Percentiles rank a stretch among this genome's conserved stretches.
Conservation (phyloP, 2,797 vertebrate species). For the Phoebastria nigripes region DNA sequence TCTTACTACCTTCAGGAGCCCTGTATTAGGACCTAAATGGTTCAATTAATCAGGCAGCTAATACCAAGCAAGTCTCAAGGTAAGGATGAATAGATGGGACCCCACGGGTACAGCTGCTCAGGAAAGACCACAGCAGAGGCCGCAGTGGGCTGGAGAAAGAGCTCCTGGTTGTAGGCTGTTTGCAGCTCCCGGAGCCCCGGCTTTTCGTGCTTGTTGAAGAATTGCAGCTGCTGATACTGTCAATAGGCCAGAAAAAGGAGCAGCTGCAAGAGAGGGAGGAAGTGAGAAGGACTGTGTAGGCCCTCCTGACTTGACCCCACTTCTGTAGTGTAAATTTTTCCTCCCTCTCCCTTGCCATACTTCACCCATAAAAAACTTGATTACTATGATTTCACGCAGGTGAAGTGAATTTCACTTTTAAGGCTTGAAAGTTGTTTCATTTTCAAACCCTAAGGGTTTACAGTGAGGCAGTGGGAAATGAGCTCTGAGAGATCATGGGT, state of each 20-base stretch:
- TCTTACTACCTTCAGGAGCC: neutral
- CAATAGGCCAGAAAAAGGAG: neutral
- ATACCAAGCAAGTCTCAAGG: neutral
- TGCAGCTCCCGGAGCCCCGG: neutral
- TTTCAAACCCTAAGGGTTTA: neutral
- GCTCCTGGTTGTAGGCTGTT: neutral
- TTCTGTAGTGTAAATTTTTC: neutral
- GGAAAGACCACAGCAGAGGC: neutral
- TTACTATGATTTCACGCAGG: neutral
- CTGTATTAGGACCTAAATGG: neutral
- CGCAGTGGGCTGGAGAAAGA: neutral
- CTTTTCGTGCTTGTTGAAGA: neutral
- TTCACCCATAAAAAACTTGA: neutral
- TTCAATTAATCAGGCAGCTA: neutral
- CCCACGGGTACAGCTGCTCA: neutral
- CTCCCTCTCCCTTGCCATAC: neutral
- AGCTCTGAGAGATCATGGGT: neutral
- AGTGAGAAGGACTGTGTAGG: neutral
- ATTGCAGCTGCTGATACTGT: neutral
- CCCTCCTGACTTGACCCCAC: neutral
- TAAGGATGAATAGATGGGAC: neutral
- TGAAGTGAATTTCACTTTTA: neutral
- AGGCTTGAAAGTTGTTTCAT: constrained; percentile 21
- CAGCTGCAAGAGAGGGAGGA: neutral
- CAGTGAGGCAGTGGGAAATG: neutral